Evolutionary conservation across 37 sponge, comb jelly and placozoan genomes (phyloP).

Genomic region (Aplysina aerophoba): DNA sequence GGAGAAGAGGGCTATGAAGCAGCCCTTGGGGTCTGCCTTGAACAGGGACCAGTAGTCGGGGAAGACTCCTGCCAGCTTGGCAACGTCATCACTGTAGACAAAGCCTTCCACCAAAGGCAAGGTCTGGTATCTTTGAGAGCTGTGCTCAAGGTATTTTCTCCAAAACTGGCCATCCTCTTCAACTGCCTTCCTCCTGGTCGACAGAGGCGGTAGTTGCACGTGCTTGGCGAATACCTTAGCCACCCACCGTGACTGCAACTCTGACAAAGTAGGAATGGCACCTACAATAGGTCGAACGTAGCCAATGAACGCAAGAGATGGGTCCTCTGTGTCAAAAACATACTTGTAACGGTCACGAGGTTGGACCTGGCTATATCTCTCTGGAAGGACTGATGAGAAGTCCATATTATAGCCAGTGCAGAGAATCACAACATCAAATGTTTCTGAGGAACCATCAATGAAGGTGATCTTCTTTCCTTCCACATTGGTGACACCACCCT

Average conservation of each 20-base stretch:
- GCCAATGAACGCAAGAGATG: constrained; percentile 83
- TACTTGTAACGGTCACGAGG: constrained; percentile 76
- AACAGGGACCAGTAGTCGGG: constrained; percentile 81
- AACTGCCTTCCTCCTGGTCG: constrained; percentile 44
- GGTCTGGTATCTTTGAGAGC: constrained; percentile 46
- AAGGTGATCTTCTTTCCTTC: constrained; percentile 67
- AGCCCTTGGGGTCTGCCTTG: constrained; percentile 61
- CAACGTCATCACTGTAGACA: constrained; percentile 81
- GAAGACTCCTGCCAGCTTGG: constrained; percentile 69
- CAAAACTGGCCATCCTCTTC: constrained; percentile 57
- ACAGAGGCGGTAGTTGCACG: constrained; percentile 48
- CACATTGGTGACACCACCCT: constrained; percentile 58
- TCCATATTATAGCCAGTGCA: constrained; percentile 66
- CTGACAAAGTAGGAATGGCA: constrained; percentile 73
- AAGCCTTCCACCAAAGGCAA: constrained; percentile 71
- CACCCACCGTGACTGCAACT: constrained; percentile 87
- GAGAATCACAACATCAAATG: constrained; percentile 79
- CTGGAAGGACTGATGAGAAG: constrained; percentile 66
- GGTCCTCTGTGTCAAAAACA: constrained; percentile 79
- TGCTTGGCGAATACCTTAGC: constrained; percentile 70
- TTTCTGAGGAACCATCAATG: constrained; percentile 58
- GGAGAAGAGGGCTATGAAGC: constrained; percentile 65
- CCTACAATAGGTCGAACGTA: constrained; percentile 85
- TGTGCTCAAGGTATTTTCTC: constrained; percentile 59
- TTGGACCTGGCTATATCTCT: constrained; percentile 49